Evolutionary conservation across 2,888 invertebrate genomes (phyloP), one percentile per base, ranked within the genome.

Genomic region (Nudaria mundana): DNA sequence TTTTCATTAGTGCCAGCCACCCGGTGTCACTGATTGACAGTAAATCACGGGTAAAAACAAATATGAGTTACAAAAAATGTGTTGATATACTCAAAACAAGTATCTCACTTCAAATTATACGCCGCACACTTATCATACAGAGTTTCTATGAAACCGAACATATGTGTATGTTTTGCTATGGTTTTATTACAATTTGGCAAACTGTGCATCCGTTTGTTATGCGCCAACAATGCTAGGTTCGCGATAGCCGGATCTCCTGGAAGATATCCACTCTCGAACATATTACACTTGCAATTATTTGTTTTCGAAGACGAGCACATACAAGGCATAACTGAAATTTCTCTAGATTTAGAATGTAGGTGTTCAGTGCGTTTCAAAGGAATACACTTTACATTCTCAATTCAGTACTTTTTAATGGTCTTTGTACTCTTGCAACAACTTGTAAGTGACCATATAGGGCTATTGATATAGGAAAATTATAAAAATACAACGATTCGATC

Each of bases 81-180:
- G n/a, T n/a, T n/a, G n/a, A n/a, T n/a, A n/a, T n/a, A n/a, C n/a
- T n/a, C n/a, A n/a, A n/a, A n/a, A n/a, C n/a, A n/a, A n/a, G n/a
- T 12, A 8, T 26, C 25, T 42, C 24, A 74, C 76, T 75, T 72
- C 16, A 76, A 36, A 45, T 76, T 76, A 34, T 71, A 76, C 10
- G 53, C 66, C 24, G 71, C 70, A 35, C 76, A 76, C 38, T 52
- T 55, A 5, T 69, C 67, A 37, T 76, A 76, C 0, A 71, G 1
- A 0, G 15, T 16, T 37, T 71, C 62, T 0, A 64, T 6, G 0
- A 48, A 2, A 3, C 43, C 37, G 2, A 47, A 13, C 5, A 59
- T 8, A 2, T 51, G 10, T 18, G 48, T 54, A 2, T 37, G 34
- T 14, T 30, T 36, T 3, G 15, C 3, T 4, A 5, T 28, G 1